Conservation (phyloP, 2,888 invertebrate genomes). For the Trisateles emortualis region DNA sequence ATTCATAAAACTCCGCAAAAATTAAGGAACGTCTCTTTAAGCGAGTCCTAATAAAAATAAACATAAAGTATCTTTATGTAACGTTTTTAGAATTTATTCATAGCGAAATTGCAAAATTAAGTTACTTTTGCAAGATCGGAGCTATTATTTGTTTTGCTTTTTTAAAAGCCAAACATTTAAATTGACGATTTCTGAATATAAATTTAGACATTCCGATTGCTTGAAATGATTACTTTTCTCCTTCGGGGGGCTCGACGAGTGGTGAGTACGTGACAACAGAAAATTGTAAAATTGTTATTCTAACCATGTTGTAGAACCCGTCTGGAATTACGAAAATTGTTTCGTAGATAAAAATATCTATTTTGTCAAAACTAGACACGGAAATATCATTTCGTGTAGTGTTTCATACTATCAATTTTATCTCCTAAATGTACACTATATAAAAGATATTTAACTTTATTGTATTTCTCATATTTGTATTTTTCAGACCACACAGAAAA, state of each 20-base stretch:
- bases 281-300: conserved; percentile 85
- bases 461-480: too few relatives aligned
- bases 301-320: conserved; percentile 76
- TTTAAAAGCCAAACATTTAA: conserved; percentile 68
- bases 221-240: conserved; percentile 81
- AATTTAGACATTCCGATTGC: conserved; percentile 77
- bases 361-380: conserved; percentile 64
- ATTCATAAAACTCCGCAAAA: conserved; percentile 19
- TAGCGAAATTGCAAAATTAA: conserved; percentile 32
- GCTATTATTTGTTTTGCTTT: conserved; percentile 56
- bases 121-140: conserved; percentile 24
- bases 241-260: conserved; percentile 75
- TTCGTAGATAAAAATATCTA: conserved; percentile 72
- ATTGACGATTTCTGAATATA: conserved; percentile 77
- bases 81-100: conserved; percentile 27
- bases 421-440: conserved; percentile 5
- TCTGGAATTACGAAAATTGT: conserved; percentile 81
- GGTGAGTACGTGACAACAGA: conserved; percentile 76
- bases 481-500: too few relatives aligned
- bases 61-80: conserved; percentile 26
- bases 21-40: conserved; percentile 15
- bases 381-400: conserved; percentile 43
- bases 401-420: conserved; percentile 30
- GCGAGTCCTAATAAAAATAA: conserved; percentile 28
- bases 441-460: neutral